phyloP scores from a whole-genome alignment of 1,140 invertebrate genomes.

The Hycleus phaleratus region DNA sequence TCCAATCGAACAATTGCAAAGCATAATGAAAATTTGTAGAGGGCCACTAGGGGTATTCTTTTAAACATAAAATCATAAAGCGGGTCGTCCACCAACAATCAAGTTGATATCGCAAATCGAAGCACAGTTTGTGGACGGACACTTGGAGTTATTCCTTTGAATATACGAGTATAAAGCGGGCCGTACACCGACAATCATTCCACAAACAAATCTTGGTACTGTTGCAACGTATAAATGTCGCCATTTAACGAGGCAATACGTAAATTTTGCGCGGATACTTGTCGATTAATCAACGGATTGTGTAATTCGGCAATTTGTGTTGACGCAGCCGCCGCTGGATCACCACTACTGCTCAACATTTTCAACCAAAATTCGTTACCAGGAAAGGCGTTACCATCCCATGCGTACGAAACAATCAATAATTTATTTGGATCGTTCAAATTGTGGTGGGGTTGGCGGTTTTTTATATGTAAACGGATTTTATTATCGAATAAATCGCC shows the following conservation, averaged over 20 bases:
- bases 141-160: too few relatives aligned
- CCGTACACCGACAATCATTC: too few relatives aligned
- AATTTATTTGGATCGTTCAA: conserved; percentile 43
- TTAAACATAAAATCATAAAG: too few relatives aligned
- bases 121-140: too few relatives aligned
- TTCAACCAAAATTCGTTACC: conserved; percentile 53
- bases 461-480: conserved; percentile 42
- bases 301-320: conserved; percentile 51
- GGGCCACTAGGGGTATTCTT: too few relatives aligned
- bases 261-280: conserved; percentile 21
- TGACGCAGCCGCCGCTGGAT: conserved; percentile 55
- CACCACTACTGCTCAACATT: conserved; percentile 45
- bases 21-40: too few relatives aligned
- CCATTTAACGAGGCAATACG: conserved; percentile 20
- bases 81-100: too few relatives aligned
- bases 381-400: conserved; percentile 59
- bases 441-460: conserved; percentile 41
- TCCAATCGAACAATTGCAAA: too few relatives aligned
- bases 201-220: conserved; percentile 4
- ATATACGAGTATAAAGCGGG: too few relatives aligned
- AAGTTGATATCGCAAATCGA: too few relatives aligned
- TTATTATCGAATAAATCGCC: conserved; percentile 18
- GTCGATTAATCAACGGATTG: conserved; percentile 47
- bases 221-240: conserved; percentile 4
- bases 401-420: conserved; percentile 56